Percentiles rank a stretch among this genome's conserved stretches.
Conservation (phyloP, 2,797 vertebrate species). For the Diplodus sargus region DNA sequence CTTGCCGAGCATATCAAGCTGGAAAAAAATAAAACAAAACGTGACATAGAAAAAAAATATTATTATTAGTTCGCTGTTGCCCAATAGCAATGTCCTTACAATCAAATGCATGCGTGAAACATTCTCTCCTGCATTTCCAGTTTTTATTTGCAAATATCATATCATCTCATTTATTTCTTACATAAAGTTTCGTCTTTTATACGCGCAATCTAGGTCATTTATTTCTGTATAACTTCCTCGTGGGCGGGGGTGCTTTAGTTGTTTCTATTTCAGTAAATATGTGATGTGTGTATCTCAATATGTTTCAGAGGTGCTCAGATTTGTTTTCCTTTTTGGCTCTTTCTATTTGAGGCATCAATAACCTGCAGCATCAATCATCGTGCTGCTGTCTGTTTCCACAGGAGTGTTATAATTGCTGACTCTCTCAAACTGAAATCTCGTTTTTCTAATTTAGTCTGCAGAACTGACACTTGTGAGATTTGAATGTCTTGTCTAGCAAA, state of each 20-base stretch:
- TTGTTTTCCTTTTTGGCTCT: background rate
- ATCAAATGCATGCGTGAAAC: background rate
- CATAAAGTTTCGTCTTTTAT: background rate
- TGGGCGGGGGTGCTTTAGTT: background rate
- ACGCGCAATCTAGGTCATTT: background rate
- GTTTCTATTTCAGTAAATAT: background rate
- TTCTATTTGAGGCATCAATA: conserved; percentile 17
- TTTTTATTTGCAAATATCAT: background rate
- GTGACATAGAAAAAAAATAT: conserved; percentile 17
- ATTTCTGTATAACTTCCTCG: background rate
- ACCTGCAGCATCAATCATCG: conserved; percentile 26
- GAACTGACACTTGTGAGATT: conserved; percentile 9
- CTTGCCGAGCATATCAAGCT: background rate
- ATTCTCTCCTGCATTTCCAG: background rate
- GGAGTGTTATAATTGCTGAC: background rate
- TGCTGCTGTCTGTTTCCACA: background rate
- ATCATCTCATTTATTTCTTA: background rate
- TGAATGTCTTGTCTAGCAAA: background rate
- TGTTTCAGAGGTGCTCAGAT: background rate
- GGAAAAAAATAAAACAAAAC: conserved; percentile 16
- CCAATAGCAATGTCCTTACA: background rate
- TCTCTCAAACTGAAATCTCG: background rate
- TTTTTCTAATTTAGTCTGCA: conserved; percentile 1
- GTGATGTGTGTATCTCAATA: background rate
- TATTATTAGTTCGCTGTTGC: background rate